Conservation (phyloP, 2,797 vertebrate species). For the Trichosurus vulpecula region DNA sequence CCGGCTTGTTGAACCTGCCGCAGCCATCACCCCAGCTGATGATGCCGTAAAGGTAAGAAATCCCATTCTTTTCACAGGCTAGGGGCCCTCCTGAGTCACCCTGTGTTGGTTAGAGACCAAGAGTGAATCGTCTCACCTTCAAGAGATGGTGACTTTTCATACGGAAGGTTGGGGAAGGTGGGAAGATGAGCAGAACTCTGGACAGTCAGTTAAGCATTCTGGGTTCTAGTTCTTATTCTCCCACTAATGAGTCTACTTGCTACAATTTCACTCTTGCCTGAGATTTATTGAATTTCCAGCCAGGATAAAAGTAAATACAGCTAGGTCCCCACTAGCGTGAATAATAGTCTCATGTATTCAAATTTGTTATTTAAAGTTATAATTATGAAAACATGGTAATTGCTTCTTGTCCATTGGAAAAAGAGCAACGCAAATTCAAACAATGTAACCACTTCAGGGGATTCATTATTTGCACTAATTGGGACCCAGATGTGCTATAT, state of each 20-base stretch:
- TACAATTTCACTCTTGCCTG: not conserved
- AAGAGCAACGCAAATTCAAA: not conserved
- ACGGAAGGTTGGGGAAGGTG: not conserved
- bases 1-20: slow-evolving; percentile 88
- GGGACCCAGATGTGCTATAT: not conserved
- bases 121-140: not conserved
- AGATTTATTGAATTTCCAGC: not conserved
- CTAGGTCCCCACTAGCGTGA: not conserved
- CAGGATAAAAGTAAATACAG: not conserved
- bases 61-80: slow-evolving; percentile 87
- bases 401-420: not conserved
- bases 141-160: not conserved
- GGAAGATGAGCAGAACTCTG: not conserved
- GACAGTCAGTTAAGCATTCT: not conserved
- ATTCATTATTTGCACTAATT: not conserved
- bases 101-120: slow-evolving; percentile 79
- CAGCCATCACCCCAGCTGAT: slow-evolving; percentile 98
- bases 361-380: not conserved
- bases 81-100: slow-evolving; percentile 97
- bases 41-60: slow-evolving; percentile 93
- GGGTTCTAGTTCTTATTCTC: not conserved
- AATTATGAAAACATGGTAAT: not conserved
- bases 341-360: not conserved
- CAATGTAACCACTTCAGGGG: not conserved
- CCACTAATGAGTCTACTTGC: not conserved